phyloP scores from a whole-genome alignment of 1,140 invertebrate genomes.

The Zaprionus lachaisei region DNA sequence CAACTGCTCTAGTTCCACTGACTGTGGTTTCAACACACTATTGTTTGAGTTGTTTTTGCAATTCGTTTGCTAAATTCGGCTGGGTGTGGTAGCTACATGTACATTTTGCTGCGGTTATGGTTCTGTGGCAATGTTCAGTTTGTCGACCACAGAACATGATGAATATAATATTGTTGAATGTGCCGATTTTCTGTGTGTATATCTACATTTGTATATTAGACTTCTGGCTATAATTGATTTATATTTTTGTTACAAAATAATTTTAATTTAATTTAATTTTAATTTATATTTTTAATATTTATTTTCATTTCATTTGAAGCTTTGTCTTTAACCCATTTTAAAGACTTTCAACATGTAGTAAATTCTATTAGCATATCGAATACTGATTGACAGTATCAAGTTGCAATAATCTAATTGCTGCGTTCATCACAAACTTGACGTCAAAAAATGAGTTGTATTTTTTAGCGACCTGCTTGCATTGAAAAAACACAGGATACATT shows the following conservation, averaged over 20 bases:
- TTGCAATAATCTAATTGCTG: not conserved
- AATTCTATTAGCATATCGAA: not conserved
- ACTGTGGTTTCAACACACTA: not conserved
- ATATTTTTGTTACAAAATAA: not conserved
- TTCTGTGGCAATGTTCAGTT: conserved; percentile 17
- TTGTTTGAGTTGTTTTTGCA: conserved; percentile 8
- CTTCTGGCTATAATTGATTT: not conserved
- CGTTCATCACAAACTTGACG: not conserved
- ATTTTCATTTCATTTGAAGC: too few species aligned
- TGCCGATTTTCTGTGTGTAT: not conserved
- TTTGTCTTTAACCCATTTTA: too few species aligned
- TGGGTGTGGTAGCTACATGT: conserved; percentile 5
- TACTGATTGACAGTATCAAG: not conserved
- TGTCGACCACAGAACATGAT: conserved; percentile 7
- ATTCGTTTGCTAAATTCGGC: not conserved
- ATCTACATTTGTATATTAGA: too few species aligned
- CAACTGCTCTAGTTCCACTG: not conserved
- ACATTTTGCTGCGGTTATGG: conserved; percentile 22
- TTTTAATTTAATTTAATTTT: not conserved
- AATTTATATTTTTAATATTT: not conserved
- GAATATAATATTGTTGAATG: not conserved
- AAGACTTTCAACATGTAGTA: too few species aligned
- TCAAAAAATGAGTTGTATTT: not conserved
- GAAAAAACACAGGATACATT: not conserved
- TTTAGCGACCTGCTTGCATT: not conserved